phyloP scores from a whole-genome alignment of 2,888 invertebrate species.

The Leptogaster cylindrica region DNA sequence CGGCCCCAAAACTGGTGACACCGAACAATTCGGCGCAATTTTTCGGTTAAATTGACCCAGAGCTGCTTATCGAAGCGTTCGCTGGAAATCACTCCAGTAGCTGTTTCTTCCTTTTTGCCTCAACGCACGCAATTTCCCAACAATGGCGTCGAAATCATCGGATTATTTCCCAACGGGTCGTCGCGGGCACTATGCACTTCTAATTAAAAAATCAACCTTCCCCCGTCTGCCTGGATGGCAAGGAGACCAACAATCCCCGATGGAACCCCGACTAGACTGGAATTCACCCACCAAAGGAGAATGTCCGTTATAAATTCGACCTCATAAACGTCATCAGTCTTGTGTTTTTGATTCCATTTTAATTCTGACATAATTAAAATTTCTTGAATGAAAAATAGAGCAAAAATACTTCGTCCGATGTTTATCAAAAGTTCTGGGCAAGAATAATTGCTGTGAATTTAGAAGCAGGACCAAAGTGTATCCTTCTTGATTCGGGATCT shows the following conservation, averaged over 20 bases:
- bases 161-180: slow-evolving; percentile 18
- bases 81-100: no score
- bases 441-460: slow-evolving; percentile 16
- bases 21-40: not conserved
- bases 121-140: not conserved
- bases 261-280: slow-evolving; percentile 4
- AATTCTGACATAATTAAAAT: slow-evolving; percentile 43
- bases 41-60: not conserved
- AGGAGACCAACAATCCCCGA: not conserved
- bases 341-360: slow-evolving; percentile 40
- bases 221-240: not conserved
- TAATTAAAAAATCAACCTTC: slow-evolving; percentile 21
- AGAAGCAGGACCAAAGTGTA: not conserved
- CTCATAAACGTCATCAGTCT: slow-evolving; percentile 39
- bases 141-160: not conserved
- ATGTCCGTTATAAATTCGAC: slow-evolving; percentile 41
- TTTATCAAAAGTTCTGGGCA: slow-evolving; percentile 20
- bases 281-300: slow-evolving; percentile 2
- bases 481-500: no score
- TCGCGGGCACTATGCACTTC: slow-evolving; percentile 14
- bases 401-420: slow-evolving; percentile 27
- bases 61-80: not conserved
- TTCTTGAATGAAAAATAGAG: slow-evolving; percentile 41
- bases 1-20: not conserved
- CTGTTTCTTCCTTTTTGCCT: no score